These are phyloP conservation scores for Aporophyla nigra DNA, from an alignment of 2,888 invertebrate species.

Conservation along the genomic window DNA sequence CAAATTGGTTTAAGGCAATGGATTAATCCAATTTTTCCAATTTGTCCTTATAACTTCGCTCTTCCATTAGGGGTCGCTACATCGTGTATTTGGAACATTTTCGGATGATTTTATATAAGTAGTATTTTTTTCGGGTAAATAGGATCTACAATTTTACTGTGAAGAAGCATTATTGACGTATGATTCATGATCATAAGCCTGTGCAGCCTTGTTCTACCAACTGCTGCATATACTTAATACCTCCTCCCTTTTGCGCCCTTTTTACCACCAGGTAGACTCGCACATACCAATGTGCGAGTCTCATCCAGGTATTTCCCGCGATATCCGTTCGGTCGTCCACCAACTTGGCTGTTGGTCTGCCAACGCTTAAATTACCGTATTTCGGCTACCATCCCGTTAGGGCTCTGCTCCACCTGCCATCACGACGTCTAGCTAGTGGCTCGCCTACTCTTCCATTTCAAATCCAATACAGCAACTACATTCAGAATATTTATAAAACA, in stretches of 20 bases:
- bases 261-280: no score
- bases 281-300: no score
- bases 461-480: not conserved
- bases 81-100: slow-evolving; percentile 31
- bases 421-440: not conserved
- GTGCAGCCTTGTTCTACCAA: not conserved
- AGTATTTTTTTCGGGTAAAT: slow-evolving; percentile 6
- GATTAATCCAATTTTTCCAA: slow-evolving; percentile 61
- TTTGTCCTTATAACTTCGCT: slow-evolving; percentile 58
- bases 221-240: no score
- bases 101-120: slow-evolving; percentile 26
- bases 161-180: not conserved
- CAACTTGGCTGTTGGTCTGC: no score
- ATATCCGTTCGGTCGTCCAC: not conserved
- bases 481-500: not conserved
- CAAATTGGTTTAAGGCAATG: slow-evolving; percentile 47
- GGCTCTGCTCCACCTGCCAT: not conserved
- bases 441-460: not conserved
- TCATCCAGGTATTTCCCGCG: not conserved
- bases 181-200: not conserved
- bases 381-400: not conserved
- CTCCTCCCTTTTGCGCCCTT: no score
- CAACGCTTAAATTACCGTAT: not conserved
- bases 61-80: slow-evolving; percentile 46
- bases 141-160: not conserved